A percentile compares a stretch with the other conserved stretches of the same genome.
Evolutionary conservation across 2,888 invertebrate species (phyloP).

Genomic region (Alsophila aescularia): DNA sequence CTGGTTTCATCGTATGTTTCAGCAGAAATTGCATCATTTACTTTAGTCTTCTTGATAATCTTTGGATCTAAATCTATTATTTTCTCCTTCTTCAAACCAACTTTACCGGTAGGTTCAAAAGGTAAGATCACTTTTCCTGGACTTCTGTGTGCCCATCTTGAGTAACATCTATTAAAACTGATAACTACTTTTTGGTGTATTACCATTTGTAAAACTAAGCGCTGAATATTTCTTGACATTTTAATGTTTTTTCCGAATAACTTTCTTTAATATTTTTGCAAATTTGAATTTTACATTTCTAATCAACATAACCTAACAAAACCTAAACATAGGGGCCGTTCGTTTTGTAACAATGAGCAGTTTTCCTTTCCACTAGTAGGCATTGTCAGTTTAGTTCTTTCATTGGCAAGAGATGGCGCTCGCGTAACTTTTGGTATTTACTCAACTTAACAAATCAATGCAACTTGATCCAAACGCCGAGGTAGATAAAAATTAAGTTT

Average conservation of each 20-base stretch:
- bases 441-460: no score
- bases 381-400: no score
- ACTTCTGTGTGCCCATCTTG: slow-evolving; percentile 80
- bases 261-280: background rate
- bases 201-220: slow-evolving; percentile 42
- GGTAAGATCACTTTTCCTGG: slow-evolving; percentile 81
- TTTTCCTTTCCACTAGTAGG: no score
- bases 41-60: slow-evolving; percentile 43
- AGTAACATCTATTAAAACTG: slow-evolving; percentile 59
- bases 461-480: no score
- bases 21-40: slow-evolving; percentile 30
- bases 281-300: no score
- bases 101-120: slow-evolving; percentile 60
- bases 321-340: no score
- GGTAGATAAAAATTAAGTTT: no score
- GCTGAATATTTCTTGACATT: slow-evolving; percentile 50
- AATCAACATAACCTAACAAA: no score
- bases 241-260: background rate
- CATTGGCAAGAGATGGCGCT: no score
- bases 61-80: slow-evolving; percentile 63
- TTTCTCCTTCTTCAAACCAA: slow-evolving; percentile 67
- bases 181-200: slow-evolving; percentile 34
- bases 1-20: slow-evolving; percentile 18
- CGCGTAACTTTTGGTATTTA: no score
- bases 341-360: no score